Base-by-base conservation (phyloP, 1,140 invertebrate genomes). In the Chlorops oryzae region DNA sequence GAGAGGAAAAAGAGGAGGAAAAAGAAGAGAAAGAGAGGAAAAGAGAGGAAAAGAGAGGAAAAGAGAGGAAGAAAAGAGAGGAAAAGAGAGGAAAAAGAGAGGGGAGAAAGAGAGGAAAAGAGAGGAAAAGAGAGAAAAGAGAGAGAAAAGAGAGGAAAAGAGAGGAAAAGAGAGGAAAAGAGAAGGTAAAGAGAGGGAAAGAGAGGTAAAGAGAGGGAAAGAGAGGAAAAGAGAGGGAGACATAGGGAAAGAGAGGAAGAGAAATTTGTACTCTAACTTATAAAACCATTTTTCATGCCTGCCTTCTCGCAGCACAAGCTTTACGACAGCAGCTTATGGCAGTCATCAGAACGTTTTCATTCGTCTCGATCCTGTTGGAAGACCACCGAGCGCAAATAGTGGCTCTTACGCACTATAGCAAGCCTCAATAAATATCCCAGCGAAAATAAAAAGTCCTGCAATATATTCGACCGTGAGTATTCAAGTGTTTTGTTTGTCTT, bases 351-450 rank as follows among this genome's bases (percentile, higher is more conserved):
- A 84, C 61, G 84, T 87, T 27, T 78, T 87, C 55, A 78, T 87
- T 38, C 80, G 83, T 15, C 74, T 86, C 52, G 84, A 85, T 66
- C 77, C 79, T 3, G 72, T 80, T 51, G 80, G 77, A 34, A 75
- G 83, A 52, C 82, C 84, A 44, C 82, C 81, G 49, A 86, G 83
- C 60, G 83, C 81, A n/a, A 78, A 79, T 61, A 86, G 83, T 44
- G 86, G 85, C 51, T 87, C 85, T 59, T 88, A 88, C 60, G 86
- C 86, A 88, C 85, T 34, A 88, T 88, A 51, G 85, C 85, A 35
- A 86, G 86, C 72, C 77, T 87, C 58, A 81, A 83, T 57, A 84
- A 84, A 55, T 78, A 80, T 50, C 78, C 79, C 3, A 72, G 71
- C 72, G 72, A 66, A 27, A 51, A 57, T 27, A 71, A 70, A 52